These are phyloP conservation scores for Mus spretus DNA, from an alignment of 2,797 vertebrate species.

Conservation along the genomic window DNA sequence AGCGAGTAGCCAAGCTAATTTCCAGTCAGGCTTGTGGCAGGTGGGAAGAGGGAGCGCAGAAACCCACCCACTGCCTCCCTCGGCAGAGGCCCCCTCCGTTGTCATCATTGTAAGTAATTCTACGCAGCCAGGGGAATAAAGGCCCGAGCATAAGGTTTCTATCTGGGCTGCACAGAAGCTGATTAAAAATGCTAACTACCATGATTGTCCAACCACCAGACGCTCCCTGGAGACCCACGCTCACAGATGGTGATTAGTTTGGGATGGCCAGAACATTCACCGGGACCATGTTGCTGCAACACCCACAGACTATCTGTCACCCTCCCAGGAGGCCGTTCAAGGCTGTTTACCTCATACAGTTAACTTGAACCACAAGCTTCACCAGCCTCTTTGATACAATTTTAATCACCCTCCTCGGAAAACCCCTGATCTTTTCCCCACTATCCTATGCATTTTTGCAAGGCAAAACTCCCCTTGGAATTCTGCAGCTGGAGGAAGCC, in stretches of 20 bases:
- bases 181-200: constrained; percentile 93
- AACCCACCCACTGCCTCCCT: background rate
- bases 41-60: background rate
- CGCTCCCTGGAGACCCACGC: constrained; percentile 89
- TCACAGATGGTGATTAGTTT: constrained; percentile 93
- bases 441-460: constrained; percentile 71
- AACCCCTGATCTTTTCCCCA: constrained; percentile 86
- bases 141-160: constrained; percentile 90
- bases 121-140: constrained; percentile 87
- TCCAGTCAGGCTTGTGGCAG: background rate
- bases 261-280: constrained; percentile 92
- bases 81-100: background rate
- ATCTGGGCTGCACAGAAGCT: constrained; percentile 90
- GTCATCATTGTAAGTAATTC: constrained; percentile 81
- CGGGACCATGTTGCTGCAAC: constrained; percentile 90
- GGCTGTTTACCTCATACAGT: constrained; percentile 92
- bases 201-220: constrained; percentile 91
- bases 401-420: constrained; percentile 91
- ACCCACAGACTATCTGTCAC: constrained; percentile 92
- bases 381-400: constrained; percentile 91
- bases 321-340: constrained; percentile 90
- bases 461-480: constrained; percentile 55
- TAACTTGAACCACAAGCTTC: constrained; percentile 93
- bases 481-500: background rate
- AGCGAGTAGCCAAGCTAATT: constrained; percentile 37